These are phyloP conservation scores for Laupala kohalensis DNA, from an alignment of 1,140 invertebrate species.

Conservation along the genomic window DNA sequence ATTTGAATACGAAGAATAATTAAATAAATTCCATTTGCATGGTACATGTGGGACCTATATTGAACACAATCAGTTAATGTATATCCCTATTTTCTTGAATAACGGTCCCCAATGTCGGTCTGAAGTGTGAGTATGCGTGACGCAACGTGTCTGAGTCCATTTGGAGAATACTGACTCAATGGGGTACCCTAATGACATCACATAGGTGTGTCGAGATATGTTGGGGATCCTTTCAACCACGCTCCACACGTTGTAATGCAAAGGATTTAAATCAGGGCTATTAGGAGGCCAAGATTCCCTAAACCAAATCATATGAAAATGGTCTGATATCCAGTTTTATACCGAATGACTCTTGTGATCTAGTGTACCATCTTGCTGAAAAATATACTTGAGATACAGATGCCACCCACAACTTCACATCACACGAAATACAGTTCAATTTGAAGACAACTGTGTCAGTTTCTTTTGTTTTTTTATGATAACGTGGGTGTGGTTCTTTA, in stretches of 20 bases:
- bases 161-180: not conserved
- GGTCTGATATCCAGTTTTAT: not conserved
- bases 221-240: slow-evolving; percentile 4
- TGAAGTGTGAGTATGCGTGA: not conserved
- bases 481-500: no score
- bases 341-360: slow-evolving; percentile 7
- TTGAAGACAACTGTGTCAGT: not conserved
- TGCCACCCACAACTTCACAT: slow-evolving; percentile 10
- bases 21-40: not conserved
- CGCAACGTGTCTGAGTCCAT: not conserved
- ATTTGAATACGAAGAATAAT: no score
- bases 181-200: not conserved
- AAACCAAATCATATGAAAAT: not conserved
- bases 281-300: slow-evolving; percentile 5
- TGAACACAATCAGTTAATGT: no score
- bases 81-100: not conserved
- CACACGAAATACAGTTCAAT: not conserved
- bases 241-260: slow-evolving; percentile 4
- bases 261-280: slow-evolving; percentile 5
- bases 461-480: no score
- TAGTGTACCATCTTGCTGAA: slow-evolving; percentile 8
- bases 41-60: not conserved
- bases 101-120: not conserved
- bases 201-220: not conserved
- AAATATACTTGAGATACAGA: slow-evolving; percentile 6